Conservation (phyloP, 2,113 vertebrate species). For the Apteryx mantelli region DNA sequence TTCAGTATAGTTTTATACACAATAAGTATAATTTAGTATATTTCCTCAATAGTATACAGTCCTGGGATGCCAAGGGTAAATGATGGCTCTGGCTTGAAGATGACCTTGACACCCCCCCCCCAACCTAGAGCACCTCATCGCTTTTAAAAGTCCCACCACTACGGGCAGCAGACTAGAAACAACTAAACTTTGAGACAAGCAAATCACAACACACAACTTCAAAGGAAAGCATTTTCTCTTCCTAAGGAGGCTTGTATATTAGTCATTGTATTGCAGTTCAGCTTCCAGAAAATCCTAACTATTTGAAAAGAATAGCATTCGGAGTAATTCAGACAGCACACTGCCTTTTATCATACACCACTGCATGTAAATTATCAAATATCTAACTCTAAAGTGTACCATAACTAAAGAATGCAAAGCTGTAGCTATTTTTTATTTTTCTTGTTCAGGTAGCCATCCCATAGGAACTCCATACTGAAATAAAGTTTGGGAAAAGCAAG, state of each 20-base stretch:
- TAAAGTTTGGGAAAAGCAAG: not conserved
- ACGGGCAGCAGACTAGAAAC: not conserved
- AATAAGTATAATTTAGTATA: not conserved
- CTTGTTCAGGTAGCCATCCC: not conserved
- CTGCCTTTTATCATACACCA: not conserved
- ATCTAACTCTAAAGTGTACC: not conserved
- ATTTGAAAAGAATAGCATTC: not conserved
- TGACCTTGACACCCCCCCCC: not conserved
- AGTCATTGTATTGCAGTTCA: not conserved
- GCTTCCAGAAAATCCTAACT: not conserved
- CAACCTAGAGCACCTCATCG: not conserved
- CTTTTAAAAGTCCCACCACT: accelerated
- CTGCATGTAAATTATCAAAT: not conserved
- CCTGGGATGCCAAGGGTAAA: not conserved
- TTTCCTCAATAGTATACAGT: accelerated
- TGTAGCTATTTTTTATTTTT: not conserved
- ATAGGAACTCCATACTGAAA: not conserved
- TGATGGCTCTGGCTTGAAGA: not conserved
- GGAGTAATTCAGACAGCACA: not conserved
- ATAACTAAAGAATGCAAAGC: not conserved
- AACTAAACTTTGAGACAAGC: not conserved
- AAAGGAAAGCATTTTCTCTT: not conserved
- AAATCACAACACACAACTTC: not conserved
- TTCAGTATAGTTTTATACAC: not conserved
- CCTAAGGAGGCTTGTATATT: not conserved